Evolutionary conservation across 2,113 vertebrate species (phyloP).

Genomic region (Xenopus laevis): DNA sequence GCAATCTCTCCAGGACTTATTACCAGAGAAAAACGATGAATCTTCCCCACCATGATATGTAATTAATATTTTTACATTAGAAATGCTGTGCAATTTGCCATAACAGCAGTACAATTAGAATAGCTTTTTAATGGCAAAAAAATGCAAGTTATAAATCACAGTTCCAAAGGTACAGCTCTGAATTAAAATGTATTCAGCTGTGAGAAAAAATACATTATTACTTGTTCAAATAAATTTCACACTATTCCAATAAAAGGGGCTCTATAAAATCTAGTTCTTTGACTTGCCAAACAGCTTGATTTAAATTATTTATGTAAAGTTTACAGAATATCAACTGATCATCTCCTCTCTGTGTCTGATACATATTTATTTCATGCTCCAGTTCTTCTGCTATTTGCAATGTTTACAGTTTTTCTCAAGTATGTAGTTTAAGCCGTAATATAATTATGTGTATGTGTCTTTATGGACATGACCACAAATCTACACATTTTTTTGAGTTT

Average conservation of each 20-base stretch:
- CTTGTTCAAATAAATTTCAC: constrained; percentile 49
- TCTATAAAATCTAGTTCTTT: constrained; percentile 42
- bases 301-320: constrained; percentile 55
- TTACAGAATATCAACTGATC: constrained; percentile 57
- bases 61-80: constrained; percentile 39
- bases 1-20: constrained; percentile 31
- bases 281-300: constrained; percentile 47
- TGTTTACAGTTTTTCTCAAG: constrained; percentile 52
- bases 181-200: constrained; percentile 39
- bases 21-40: constrained; percentile 35
- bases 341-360: constrained; percentile 53
- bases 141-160: constrained; percentile 35
- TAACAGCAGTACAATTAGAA: constrained; percentile 41
- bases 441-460: constrained; percentile 34
- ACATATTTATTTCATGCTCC: constrained; percentile 59
- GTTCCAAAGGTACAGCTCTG: constrained; percentile 40
- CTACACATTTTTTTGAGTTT: no score
- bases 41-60: constrained; percentile 31
- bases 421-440: constrained; percentile 53
- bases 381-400: constrained; percentile 53
- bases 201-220: constrained; percentile 43
- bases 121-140: constrained; percentile 44
- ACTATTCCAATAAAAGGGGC: constrained; percentile 46
- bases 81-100: constrained; percentile 41
- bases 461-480: neutral